These are phyloP conservation scores for Axinella damicornis DNA, from an alignment of 37 sponge, comb jelly and placozoan genomes.

Conservation along the genomic window DNA sequence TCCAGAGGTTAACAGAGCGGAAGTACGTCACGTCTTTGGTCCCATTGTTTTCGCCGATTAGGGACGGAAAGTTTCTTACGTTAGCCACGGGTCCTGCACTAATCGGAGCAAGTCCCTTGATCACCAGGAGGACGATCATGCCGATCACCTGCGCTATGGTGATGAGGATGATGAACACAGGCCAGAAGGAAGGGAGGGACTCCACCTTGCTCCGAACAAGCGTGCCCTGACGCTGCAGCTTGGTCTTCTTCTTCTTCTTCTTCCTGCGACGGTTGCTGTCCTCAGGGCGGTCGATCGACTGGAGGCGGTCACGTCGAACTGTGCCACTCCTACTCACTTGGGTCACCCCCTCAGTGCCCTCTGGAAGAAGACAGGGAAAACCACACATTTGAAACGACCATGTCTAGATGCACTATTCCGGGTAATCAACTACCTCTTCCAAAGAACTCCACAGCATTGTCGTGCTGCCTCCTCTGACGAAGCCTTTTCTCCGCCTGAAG, in stretches of 20 bases:
- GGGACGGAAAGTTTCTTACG: slow-evolving; percentile 34
- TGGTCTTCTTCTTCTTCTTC: slow-evolving; percentile 59
- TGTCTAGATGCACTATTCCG: too few species aligned
- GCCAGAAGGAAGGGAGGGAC: slow-evolving; percentile 92
- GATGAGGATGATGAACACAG: slow-evolving; percentile 86
- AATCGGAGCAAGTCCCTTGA: slow-evolving; percentile 63
- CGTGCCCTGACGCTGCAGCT: slow-evolving; percentile 81
- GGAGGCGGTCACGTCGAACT: slow-evolving; percentile 36
- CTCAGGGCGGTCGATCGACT: neutral
- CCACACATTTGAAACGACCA: too few species aligned
- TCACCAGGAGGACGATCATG: slow-evolving; percentile 39
- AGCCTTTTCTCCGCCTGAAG: slow-evolving; percentile 53
- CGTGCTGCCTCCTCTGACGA: slow-evolving; percentile 21
- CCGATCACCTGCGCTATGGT: slow-evolving; percentile 72
- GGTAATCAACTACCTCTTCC: slow-evolving; percentile 19
- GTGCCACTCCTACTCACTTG: neutral
- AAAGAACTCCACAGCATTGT: slow-evolving; percentile 65
- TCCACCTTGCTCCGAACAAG: slow-evolving; percentile 70
- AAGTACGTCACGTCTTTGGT: slow-evolving; percentile 50
- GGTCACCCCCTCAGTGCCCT: too few species aligned
- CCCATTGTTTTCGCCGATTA: neutral
- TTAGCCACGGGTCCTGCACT: slow-evolving; percentile 24
- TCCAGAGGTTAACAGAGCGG: slow-evolving; percentile 84
- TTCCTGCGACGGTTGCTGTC: neutral
- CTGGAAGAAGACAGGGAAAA: too few species aligned